Evolutionary conservation across 2,888 invertebrate species (phyloP), one percentile per base, ranked within the genome.

Genomic region (Nysson spinosus): DNA sequence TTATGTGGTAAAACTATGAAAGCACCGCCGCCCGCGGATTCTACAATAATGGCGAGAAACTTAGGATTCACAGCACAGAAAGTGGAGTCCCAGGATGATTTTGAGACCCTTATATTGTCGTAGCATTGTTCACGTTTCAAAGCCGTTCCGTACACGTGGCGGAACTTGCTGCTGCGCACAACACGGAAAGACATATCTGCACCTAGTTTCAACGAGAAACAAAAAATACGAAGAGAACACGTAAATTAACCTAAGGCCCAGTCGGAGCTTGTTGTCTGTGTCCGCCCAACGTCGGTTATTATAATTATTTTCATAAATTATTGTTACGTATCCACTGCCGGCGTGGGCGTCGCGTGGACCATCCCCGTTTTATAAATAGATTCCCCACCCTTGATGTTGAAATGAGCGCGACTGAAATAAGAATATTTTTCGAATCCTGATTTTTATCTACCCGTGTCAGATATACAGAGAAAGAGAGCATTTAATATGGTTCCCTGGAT

Each of bases 21-120:
- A 81, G 97, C 96, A 76, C 97, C 97, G 78, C 97, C 97, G 63
- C 97, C 97, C 56, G 97, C 97, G 50, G 96, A 96, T 88, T 99
- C 98, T 40, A 97, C 97, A 86, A 98, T 98, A 84, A 98, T 96
- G 75, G 98, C 98, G 86, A 98, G 90, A 89, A 97, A 98, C 89
- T 97, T 98, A 44, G 98, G 98, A 89, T 99, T 99, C 82, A 98
- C 98, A 77, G 97, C 96, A 90, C 98, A 98, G 89, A 98, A 98
- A 75, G 97, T 97, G 69, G 97, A 96, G 88, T 99, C 99, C 95
- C 98, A 98, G 50, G 98, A 97, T 86, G 97, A 97, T 88, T 98
- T 97, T 71, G 97, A 97, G 72, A 98, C 97, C 87, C 97, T 91
- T 84, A 99, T 94, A 89, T 97, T 97, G 89, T 99, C 98, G 90